Conservation (phyloP, 2,113 vertebrate species). For the Stigmatopora argus region DNA sequence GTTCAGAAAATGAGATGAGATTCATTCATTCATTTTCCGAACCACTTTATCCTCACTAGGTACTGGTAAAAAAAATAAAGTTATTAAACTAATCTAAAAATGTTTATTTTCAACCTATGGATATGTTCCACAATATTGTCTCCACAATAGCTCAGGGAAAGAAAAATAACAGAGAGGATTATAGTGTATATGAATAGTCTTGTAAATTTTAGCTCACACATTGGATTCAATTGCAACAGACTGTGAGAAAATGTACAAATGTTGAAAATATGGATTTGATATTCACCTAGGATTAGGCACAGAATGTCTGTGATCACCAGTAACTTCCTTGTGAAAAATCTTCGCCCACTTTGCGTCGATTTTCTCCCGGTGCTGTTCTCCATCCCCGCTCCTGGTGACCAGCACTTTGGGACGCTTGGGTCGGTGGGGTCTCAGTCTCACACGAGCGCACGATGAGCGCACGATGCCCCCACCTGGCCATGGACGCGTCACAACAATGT, state of each 20-base stretch:
- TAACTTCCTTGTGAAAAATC: slow-evolving; percentile 54
- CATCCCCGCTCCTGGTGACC: slow-evolving; percentile 38
- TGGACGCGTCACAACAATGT: not conserved
- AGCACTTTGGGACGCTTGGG: slow-evolving; percentile 48
- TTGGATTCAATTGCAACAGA: not conserved
- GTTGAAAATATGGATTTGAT: not conserved
- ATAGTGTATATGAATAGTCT: too few relatives aligned
- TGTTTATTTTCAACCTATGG: too few relatives aligned
- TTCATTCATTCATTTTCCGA: too few relatives aligned
- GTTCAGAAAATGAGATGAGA: too few relatives aligned
- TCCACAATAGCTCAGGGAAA: too few relatives aligned
- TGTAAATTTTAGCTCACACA: not conserved
- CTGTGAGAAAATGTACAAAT: not conserved
- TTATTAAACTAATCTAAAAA: too few relatives aligned
- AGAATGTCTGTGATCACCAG: slow-evolving; percentile 59
- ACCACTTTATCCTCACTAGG: too few relatives aligned
- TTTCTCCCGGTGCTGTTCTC: slow-evolving; percentile 41
- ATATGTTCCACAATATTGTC: too few relatives aligned
- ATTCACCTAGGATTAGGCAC: slow-evolving; percentile 61
- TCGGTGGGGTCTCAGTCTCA: slow-evolving; percentile 46
- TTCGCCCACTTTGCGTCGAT: slow-evolving; percentile 29
- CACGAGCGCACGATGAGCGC: slow-evolving; percentile 17
- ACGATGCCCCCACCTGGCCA: slow-evolving; percentile 37
- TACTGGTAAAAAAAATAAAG: too few relatives aligned
- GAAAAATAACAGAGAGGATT: too few relatives aligned